A percentile compares a stretch with the other conserved stretches of the same genome.
Conservation (phyloP, 1,140 invertebrate genomes). For the Philopotamus ludificatus region DNA sequence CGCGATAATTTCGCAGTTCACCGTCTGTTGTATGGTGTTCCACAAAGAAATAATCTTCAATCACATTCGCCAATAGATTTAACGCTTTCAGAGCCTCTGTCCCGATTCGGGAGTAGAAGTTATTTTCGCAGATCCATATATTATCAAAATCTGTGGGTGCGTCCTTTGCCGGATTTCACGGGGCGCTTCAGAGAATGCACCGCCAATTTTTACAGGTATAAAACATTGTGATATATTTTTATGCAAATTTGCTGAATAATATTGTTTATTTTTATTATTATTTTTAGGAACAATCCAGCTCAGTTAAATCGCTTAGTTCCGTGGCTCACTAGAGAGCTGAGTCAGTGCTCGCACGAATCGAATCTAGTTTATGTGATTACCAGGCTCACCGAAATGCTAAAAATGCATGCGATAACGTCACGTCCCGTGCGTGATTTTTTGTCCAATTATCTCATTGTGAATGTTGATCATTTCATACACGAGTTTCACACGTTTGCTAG, state of each 20-base stretch:
- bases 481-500: slow-evolving; percentile 85
- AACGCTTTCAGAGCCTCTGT: too few species aligned
- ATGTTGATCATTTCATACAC: slow-evolving; percentile 82
- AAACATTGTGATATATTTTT: neutral
- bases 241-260: too few species aligned
- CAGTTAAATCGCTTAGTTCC: slow-evolving; percentile 78
- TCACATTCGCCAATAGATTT: neutral
- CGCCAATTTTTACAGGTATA: slow-evolving; percentile 71
- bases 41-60: slow-evolving; percentile 36
- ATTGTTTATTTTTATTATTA: slow-evolving; percentile 31
- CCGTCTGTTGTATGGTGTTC: slow-evolving; percentile 55
- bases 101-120: too few species aligned
- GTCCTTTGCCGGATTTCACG: slow-evolving; percentile 63
- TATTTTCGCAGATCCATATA: slow-evolving; percentile 71
- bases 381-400: slow-evolving; percentile 69
- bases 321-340: slow-evolving; percentile 86
- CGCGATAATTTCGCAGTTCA: slow-evolving; percentile 56
- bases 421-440: slow-evolving; percentile 67
- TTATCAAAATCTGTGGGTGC: slow-evolving; percentile 72
- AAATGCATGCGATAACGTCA: slow-evolving; percentile 70
- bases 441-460: slow-evolving; percentile 56
- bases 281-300: slow-evolving; percentile 72
- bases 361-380: slow-evolving; percentile 66
- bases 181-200: slow-evolving; percentile 69
- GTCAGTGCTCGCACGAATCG: slow-evolving; percentile 65